Base-by-base conservation (phyloP, 35 echinoderm and acorn worm species). In the Chiridota heheva region DNA sequence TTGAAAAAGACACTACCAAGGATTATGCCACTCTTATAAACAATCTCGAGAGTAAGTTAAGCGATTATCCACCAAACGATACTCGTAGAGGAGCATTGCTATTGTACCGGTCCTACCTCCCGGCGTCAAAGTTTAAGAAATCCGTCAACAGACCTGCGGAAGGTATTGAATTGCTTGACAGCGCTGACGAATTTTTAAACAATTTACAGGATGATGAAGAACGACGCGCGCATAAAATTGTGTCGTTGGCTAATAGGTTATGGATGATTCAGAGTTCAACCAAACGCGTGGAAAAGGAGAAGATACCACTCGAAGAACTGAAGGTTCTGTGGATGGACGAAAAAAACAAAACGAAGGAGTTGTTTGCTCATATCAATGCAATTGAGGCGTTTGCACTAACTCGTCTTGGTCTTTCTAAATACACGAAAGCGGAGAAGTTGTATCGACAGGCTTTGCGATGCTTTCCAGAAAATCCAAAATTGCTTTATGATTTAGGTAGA, bases 11-110 rank as follows among this genome's bases (percentile, higher is more conserved):
- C 20, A 5, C n/a, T n/a, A 32, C n/a, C 35, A 35, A 36, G 4
- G 46, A 77, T 32, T 60, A 31, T 30, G n/a, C 36, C 25, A 32
- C 47, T 1, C 7, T 58, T 20, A 35, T 56, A 0, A 77, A 77
- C 25, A 77, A 58, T 22, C 18, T 77, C 17, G 73, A 77, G 2
- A 77, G 73, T 56, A 60, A 77, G 40, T 36, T 77, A 73, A 30
- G 43, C 55, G 30, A 40, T 15, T 4, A 31, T 51, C 3, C 25
- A 73, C 70, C 55, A 49, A 22, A 48, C 40, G 43, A 31, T 0
- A 28, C 26, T 73, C 0, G 1, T 49, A 12, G 55, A 73, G 42
- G 70, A 33, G 42, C 18, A 17, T n/a, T 73, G 3, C 25, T 73
- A 13, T 47, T 73, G 0, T 74, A 51, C 30, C 43, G 70, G 37